Conservation (phyloP, 2,797 vertebrate species). For the Sebastes cheni region DNA sequence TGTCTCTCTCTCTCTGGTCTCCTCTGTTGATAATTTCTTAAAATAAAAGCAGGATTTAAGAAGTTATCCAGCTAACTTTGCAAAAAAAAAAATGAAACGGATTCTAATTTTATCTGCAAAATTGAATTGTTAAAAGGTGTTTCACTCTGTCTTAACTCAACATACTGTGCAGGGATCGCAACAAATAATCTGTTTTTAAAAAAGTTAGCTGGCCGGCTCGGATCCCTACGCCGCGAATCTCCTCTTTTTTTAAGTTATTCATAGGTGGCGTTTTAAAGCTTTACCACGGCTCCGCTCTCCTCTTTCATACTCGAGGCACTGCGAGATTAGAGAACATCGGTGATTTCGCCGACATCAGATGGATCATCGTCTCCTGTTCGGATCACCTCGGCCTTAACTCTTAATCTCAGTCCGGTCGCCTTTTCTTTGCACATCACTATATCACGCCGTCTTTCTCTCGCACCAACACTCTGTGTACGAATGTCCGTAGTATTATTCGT, state of each 20-base stretch:
- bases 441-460: constrained; percentile 24
- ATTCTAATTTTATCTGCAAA: constrained; percentile 8
- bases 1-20: constrained; percentile 14
- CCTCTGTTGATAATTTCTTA: not conserved
- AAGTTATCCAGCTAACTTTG: not conserved
- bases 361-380: constrained; percentile 66
- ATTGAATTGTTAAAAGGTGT: not conserved
- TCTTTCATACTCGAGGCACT: constrained; percentile 38
- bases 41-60: constrained; percentile 8
- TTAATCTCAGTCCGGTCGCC: constrained; percentile 71
- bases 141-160: constrained; percentile 18
- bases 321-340: constrained; percentile 72
- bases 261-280: constrained; percentile 37
- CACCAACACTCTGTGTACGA: constrained; percentile 23
- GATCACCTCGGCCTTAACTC: constrained; percentile 95
- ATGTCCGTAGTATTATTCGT: constrained; percentile 26
- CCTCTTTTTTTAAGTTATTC: not conserved
- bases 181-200: not conserved
- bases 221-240: not conserved
- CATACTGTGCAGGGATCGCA: not conserved
- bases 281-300: constrained; percentile 30
- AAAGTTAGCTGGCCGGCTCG: not conserved
- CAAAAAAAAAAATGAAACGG: not conserved
- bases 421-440: constrained; percentile 63
- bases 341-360: constrained; percentile 63